Conservation (phyloP, 1,140 invertebrate species). For the Trachymyrmex cornetzi region DNA sequence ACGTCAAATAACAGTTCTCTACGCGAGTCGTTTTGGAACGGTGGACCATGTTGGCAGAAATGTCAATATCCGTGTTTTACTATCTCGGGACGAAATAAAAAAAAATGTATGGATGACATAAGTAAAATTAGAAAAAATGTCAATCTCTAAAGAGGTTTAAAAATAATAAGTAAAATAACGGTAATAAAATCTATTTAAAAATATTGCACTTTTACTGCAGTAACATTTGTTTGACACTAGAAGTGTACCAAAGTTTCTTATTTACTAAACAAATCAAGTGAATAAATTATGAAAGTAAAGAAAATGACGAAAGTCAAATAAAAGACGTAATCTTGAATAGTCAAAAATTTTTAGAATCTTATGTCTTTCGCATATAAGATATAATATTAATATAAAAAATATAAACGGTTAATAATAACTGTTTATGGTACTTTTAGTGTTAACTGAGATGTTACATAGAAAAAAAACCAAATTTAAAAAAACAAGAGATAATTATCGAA, state of each 20-base stretch:
- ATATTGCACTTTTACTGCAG: neutral
- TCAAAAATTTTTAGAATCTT: too few species aligned
- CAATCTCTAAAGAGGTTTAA: neutral
- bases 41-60: constrained; percentile 16
- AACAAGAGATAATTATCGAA: neutral
- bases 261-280: too few species aligned
- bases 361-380: too few species aligned
- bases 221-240: neutral
- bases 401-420: too few species aligned
- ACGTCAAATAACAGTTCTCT: constrained; percentile 66
- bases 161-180: neutral
- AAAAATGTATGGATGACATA: neutral
- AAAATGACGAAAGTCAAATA: too few species aligned
- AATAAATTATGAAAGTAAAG: too few species aligned
- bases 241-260: too few species aligned
- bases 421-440: neutral
- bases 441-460: neutral
- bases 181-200: neutral
- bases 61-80: neutral
- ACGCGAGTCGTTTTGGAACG: neutral
- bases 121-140: neutral
- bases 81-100: neutral
- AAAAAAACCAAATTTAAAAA: neutral
- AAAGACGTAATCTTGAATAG: too few species aligned
- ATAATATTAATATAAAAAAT: too few species aligned